Conservation (phyloP, 2,888 invertebrate species). For the Ctena decussata region DNA sequence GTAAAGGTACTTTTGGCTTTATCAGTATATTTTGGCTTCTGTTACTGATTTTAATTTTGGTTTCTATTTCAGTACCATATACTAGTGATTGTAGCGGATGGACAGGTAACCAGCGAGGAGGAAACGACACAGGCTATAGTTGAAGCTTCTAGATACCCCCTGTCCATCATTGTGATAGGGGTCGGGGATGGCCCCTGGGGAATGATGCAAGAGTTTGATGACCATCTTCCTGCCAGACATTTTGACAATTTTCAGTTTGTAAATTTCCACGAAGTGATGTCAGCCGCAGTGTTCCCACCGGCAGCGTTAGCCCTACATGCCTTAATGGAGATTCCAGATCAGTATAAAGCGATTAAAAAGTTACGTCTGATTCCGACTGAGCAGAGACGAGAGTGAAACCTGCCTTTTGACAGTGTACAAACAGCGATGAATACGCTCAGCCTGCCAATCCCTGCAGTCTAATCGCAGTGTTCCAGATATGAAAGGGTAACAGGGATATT, state of each 20-base stretch:
- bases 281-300: conserved; percentile 72
- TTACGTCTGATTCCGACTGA: conserved; percentile 65
- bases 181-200: conserved; percentile 83
- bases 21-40: too few relatives aligned
- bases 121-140: conserved; percentile 87
- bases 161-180: conserved; percentile 88
- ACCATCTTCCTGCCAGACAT: conserved; percentile 86
- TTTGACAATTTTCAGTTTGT: conserved; percentile 87
- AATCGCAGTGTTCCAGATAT: too few relatives aligned
- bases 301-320: conserved; percentile 87
- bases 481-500: too few relatives aligned
- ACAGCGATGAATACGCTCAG: too few relatives aligned
- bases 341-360: conserved; percentile 83
- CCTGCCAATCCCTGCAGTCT: too few relatives aligned
- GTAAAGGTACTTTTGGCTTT: too few relatives aligned
- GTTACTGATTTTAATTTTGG: too few relatives aligned
- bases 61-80: conserved; percentile 87
- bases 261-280: conserved; percentile 81
- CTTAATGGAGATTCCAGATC: conserved; percentile 88
- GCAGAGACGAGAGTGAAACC: too few relatives aligned
- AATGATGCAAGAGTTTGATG: conserved; percentile 71
- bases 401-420: too few relatives aligned
- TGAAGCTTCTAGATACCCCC: conserved; percentile 87
- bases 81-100: conserved; percentile 88
- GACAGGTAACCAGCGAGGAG: conserved; percentile 88